Conservation (phyloP, 2,888 invertebrate genomes). For the Linnaemya tessellans region DNA sequence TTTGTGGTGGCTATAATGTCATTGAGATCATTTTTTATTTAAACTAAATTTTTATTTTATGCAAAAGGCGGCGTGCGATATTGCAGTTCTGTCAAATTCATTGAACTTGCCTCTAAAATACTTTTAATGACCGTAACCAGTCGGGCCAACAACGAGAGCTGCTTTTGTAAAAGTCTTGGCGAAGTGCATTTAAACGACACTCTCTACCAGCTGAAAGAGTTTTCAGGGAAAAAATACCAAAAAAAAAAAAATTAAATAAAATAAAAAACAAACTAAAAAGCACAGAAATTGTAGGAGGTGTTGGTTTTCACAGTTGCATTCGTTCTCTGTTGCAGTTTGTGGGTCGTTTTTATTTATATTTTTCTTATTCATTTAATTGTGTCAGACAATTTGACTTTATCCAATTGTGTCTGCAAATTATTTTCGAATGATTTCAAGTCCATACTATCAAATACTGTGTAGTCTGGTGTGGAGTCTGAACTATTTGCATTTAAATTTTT, state of each 20-base stretch:
- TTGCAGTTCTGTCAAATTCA: conserved; percentile 68
- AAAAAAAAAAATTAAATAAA: conserved; percentile 15
- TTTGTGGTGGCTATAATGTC: conserved; percentile 64
- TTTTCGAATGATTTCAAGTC: conserved; percentile 35
- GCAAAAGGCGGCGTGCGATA: conserved; percentile 46
- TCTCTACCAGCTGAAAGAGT: conserved; percentile 2
- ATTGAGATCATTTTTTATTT: conserved; percentile 59
- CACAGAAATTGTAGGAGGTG: conserved; percentile 67
- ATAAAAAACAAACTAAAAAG: too few relatives aligned
- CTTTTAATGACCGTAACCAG: conserved; percentile 62
- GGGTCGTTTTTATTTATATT: conserved; percentile 38
- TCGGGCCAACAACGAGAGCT: not conserved
- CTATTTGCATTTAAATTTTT: conserved; percentile 50
- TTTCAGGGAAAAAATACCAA: conserved; percentile 1
- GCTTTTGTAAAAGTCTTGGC: not conserved
- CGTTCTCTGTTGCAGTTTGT: conserved; percentile 29
- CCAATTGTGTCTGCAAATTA: conserved; percentile 42
- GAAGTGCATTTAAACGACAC: conserved; percentile 15
- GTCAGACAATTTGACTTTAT: conserved; percentile 68
- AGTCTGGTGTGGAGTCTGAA: conserved; percentile 20
- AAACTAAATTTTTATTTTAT: conserved; percentile 37
- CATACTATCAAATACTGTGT: not conserved
- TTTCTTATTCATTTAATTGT: conserved; percentile 59
- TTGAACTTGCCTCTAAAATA: conserved; percentile 68
- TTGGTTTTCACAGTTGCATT: conserved; percentile 70